Evolutionary conservation across 2,113 vertebrate species (phyloP).

Genomic region (Candoia aspera): DNA sequence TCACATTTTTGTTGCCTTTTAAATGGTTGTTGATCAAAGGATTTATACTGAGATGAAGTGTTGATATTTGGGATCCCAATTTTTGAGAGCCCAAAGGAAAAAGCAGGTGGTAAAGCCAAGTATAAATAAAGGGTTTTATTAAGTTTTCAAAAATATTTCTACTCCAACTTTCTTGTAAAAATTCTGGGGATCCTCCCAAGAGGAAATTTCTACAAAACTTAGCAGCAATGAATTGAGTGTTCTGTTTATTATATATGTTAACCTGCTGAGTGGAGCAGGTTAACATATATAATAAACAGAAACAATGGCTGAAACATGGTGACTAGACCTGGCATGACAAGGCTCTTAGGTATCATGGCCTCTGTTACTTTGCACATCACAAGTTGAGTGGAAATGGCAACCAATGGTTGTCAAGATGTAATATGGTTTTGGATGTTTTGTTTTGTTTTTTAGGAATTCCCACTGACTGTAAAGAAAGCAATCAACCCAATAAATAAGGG

Average conservation of each 20-base stretch:
- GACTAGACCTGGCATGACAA: not conserved
- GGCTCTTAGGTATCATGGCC: not conserved
- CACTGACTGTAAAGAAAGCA: not conserved
- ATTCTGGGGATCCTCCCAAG: not conserved
- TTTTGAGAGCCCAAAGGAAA: not conserved
- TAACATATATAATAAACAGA: not conserved
- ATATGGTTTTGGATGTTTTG: not conserved
- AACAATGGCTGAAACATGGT: not conserved
- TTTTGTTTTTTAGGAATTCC: not conserved
- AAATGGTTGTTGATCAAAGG: not conserved
- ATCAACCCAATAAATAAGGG: not conserved
- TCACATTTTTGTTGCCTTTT: not conserved
- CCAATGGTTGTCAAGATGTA: not conserved
- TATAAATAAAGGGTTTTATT: not conserved
- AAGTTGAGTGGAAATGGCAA: not conserved
- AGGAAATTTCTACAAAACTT: not conserved
- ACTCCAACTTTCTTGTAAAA: not conserved
- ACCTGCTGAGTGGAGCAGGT: not conserved
- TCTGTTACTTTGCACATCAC: not conserved
- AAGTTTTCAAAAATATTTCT: not conserved
- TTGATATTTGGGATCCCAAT: not conserved
- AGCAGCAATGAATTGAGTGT: not conserved
- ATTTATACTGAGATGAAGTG: not conserved
- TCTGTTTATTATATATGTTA: no score
- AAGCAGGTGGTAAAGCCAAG: not conserved